Evolutionary conservation across 2,113 vertebrate species (phyloP), one percentile per base, ranked within the genome.

Genomic region (Catagonus wagneri): DNA sequence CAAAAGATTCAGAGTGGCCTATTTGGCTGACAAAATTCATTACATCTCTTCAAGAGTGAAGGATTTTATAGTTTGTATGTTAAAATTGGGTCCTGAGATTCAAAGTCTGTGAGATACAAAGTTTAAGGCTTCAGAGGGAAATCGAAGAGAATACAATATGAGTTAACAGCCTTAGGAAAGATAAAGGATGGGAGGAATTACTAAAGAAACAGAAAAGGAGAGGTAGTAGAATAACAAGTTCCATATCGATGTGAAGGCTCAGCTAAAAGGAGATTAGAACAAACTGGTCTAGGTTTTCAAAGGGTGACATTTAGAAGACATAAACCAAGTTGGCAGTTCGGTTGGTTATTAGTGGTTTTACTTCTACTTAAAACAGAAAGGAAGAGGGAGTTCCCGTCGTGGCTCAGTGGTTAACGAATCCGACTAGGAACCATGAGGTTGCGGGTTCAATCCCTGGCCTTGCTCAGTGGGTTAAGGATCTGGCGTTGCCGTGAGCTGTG

Each of bases 171-270:
- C 27, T 80, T 94, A 80, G 56, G 93, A 96, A 94, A 96, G 56
- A 93, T 80, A 69, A 83, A 92, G 56, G 69, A 54, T 56, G 25
- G 60, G 36, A 92, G 66, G 36, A 74, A 85, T 34, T 83, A 86
- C 54, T 56, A 87, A 87, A 94, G 96, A n/a, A 94, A 89, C 63
- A 86, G 94, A 72, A 93, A 81, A 92, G 54, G 68, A 22, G 65
- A 81, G 34, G 12, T 83, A 13, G 66, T 29, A 69, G 93, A 83
- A n/a, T 89, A 87, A 90, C 34, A 87, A 93, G 44, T 90, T 95
- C 61, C 54, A 32, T 94, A n/a, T 76, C 52, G 36, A 52, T 90
- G 10, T 52, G 36, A 16, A 89, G 50, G 10, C 7, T 85, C 66
- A 58, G 44, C 23, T 96, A 39, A 88, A 54, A 84, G 22, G 23